Conservation (phyloP, 2,888 invertebrate species). For the Chrysotoxum bicinctum region DNA sequence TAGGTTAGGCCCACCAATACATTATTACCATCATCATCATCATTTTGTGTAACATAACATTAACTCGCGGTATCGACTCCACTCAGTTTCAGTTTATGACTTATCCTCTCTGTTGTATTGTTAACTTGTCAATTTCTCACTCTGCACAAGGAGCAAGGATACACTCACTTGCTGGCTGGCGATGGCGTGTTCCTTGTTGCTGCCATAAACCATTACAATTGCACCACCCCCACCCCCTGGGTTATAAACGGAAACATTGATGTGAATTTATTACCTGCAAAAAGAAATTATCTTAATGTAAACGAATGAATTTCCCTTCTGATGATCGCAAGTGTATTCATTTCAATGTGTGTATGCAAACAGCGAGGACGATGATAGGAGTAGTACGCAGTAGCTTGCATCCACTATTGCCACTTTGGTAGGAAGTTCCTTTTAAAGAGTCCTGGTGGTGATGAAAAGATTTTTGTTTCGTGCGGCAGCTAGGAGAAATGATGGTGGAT, state of each 20-base stretch:
- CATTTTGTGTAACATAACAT: constrained; percentile 64
- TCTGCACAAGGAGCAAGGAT: constrained; percentile 20
- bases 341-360: not conserved
- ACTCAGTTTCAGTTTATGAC: constrained; percentile 61
- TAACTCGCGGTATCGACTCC: constrained; percentile 63
- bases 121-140: constrained; percentile 67
- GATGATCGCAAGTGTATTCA: constrained; percentile 46
- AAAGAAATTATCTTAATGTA: constrained; percentile 72
- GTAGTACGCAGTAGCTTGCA: not conserved
- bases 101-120: constrained; percentile 60
- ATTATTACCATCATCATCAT: constrained; percentile 23
- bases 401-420: not conserved
- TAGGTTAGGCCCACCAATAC: constrained; percentile 12
- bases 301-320: constrained; percentile 69
- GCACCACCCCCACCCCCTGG: constrained; percentile 12
- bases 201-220: constrained; percentile 40
- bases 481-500: not conserved
- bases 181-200: not conserved
- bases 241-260: constrained; percentile 69
- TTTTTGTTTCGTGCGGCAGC: not conserved
- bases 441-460: not conserved
- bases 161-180: not conserved
- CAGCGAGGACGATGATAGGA: not conserved
- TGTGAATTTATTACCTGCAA: constrained; percentile 72
- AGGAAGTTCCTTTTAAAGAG: too few relatives aligned